Conservation (phyloP, 2,888 invertebrate species). For the Amphipoea lucens region DNA sequence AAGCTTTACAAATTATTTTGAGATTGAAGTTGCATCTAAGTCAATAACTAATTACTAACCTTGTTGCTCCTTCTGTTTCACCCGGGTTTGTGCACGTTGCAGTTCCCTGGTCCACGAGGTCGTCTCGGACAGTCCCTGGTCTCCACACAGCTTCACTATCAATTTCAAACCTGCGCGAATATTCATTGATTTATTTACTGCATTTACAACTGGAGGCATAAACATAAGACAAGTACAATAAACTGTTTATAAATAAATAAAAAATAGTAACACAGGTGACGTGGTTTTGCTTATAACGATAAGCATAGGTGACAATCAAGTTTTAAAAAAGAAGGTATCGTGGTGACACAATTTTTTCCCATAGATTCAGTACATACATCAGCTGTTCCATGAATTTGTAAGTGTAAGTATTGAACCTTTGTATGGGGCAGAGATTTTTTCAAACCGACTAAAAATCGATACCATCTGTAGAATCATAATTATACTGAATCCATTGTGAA, state of each 20-base stretch:
- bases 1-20: neutral
- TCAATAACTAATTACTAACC: conserved; percentile 67
- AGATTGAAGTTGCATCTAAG: neutral
- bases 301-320: neutral
- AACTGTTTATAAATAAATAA: neutral
- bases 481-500: neutral
- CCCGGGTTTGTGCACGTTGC: conserved; percentile 91
- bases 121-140: conserved; percentile 97
- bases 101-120: conserved; percentile 95
- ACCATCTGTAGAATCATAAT: neutral
- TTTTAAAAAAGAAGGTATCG: neutral
- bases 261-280: neutral
- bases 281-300: neutral
- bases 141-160: conserved; percentile 96
- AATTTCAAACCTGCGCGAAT: conserved; percentile 92
- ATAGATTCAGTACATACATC: neutral
- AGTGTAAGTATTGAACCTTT: neutral
- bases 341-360: neutral
- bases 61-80: conserved; percentile 86
- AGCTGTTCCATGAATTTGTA: neutral
- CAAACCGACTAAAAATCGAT: neutral
- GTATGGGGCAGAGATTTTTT: neutral
- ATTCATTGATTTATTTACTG: neutral
- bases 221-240: neutral
- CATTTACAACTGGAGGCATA: neutral